Conservation (phyloP, 2,797 vertebrate genomes). For the Carapus acus region DNA sequence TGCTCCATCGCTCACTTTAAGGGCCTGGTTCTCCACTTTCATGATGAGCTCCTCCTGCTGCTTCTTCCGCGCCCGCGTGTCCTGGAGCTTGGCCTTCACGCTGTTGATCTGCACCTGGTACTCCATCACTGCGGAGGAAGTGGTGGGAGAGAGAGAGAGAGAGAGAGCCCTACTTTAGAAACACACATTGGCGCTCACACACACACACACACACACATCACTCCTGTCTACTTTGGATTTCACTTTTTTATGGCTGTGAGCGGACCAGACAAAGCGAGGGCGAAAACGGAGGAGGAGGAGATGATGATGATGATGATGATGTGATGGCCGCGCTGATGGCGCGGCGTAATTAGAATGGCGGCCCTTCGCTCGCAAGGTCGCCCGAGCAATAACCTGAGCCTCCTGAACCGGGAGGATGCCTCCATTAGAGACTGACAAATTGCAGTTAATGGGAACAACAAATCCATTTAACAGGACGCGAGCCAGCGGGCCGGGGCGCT, state of each 20-base stretch:
- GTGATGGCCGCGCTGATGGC: too few species aligned
- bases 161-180: constrained; percentile 8
- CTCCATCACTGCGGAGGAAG: constrained; percentile 78
- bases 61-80: constrained; percentile 91
- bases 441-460: constrained; percentile 46
- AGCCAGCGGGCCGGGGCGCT: constrained; percentile 35
- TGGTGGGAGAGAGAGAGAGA: too few species aligned
- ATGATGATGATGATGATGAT: not conserved
- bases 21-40: constrained; percentile 97
- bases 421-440: constrained; percentile 45
- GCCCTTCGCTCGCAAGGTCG: constrained; percentile 5
- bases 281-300: not conserved
- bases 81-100: constrained; percentile 89
- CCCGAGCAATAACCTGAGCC: constrained; percentile 11
- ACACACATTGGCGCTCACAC: not conserved
- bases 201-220: not conserved
- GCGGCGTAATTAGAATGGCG: constrained; percentile 17
- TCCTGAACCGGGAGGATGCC: constrained; percentile 27
- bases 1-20: constrained; percentile 78
- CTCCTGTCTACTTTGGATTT: constrained; percentile 1
- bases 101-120: constrained; percentile 93
- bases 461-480: constrained; percentile 45
- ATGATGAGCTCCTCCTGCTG: constrained; percentile 97
- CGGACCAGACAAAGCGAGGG: not conserved
- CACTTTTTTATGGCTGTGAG: too few species aligned